Evolutionary conservation across 2,797 vertebrate genomes (phyloP), one percentile per base, ranked within the genome.

Genomic region (Orientallactaga sibirica): DNA sequence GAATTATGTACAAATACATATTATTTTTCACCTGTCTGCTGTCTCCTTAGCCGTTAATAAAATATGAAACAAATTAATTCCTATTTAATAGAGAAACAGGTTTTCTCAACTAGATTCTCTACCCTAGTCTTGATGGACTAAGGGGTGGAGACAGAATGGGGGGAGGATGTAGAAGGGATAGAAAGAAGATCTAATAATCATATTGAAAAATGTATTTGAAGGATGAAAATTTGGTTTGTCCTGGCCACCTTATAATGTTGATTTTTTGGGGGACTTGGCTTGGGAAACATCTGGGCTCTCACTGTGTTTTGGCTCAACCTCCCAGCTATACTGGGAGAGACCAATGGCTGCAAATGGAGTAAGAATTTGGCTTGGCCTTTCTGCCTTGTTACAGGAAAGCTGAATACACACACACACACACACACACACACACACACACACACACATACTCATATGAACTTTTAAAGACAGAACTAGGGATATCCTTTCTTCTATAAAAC

Each of bases 171-270:
- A 83, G 94, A 82, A 86, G 16, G 22, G 19, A 61, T 76, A 86
- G 41, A 90, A 86, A 93, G 55, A 86, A 92, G 14, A 88, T 80
- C 75, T 94, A 75, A 90, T 11, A 84, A 83, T 29, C 22, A 37
- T 92, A 86, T 94, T 95, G 83, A 37, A 88, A 43, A 79, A 88
- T 82, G 74, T 86, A 82, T 79, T 93, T 90, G 70, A 93, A 95
- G 48, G 74, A 37, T 84, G 22, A n/a, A 76, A 91, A 82, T 94
- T 79, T 68, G n/a, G 7, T 94, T 66, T 92, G 9, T 82, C 25
- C 74, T 77, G 74, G 75, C 29, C 41, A 88, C 48, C 25, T 91
- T 68, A 37, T 81, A 89, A 93, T 87, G 48, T 77, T 92, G 55
- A 48, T 71, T 90, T 92, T 92, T 80, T 33, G 62, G 48, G 48